A percentile compares a stretch with the other conserved stretches of the same genome.
Conservation (phyloP, 2,888 invertebrate genomes). For the Tetramorium bicarinatum region DNA sequence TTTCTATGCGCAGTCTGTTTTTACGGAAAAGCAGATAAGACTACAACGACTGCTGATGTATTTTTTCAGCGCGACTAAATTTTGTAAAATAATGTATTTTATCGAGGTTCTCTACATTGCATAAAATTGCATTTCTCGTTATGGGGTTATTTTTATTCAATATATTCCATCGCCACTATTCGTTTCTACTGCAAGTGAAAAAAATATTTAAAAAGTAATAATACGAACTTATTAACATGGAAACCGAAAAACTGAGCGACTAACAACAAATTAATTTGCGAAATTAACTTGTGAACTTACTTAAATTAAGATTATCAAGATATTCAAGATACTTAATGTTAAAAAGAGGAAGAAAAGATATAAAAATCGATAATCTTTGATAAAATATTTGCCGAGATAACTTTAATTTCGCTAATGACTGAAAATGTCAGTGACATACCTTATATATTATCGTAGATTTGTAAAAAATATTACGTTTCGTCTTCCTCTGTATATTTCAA, state of each 20-base stretch:
- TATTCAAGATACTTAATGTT: neutral
- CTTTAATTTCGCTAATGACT: neutral
- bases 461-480: slow-evolving; percentile 1
- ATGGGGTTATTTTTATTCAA: neutral
- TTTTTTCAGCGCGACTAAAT: neutral
- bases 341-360: neutral
- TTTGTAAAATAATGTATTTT: neutral
- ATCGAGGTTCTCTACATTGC: neutral
- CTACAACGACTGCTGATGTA: neutral
- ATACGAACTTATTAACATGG: neutral
- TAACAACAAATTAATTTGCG: neutral
- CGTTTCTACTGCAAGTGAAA: neutral
- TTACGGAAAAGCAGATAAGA: neutral
- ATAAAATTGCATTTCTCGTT: neutral
- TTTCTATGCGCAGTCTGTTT: neutral
- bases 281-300: too few relatives aligned
- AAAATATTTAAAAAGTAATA: neutral
- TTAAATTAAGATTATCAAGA: neutral
- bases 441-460: neutral
- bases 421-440: neutral
- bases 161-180: neutral
- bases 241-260: neutral
- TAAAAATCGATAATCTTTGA: neutral
- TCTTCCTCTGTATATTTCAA: slow-evolving; percentile 6
- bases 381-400: neutral